These are phyloP conservation scores for Beaufortia kweichowensis DNA, from an alignment of 2,113 vertebrate genomes.

Conservation along the genomic window DNA sequence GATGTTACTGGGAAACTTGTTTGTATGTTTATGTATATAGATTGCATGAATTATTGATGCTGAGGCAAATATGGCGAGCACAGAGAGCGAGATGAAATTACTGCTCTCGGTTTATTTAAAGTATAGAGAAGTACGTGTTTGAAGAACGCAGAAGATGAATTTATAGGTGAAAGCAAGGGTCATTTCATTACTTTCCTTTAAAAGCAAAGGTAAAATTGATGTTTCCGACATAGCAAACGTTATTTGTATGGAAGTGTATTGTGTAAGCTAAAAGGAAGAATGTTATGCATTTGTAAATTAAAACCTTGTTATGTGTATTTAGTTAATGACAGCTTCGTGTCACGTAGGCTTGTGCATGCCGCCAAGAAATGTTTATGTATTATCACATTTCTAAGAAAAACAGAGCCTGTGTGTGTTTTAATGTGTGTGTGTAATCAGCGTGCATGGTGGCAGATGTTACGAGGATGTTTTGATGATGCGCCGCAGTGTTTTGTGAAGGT, in stretches of 20 bases:
- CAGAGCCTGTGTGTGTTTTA: neutral
- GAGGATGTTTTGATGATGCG: neutral
- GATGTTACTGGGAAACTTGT: conserved; percentile 3
- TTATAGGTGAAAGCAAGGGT: conserved; percentile 14
- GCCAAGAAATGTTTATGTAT: conserved; percentile 26
- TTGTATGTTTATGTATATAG: conserved; percentile 40
- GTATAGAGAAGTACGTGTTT: neutral
- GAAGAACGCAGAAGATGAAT: conserved; percentile 7
- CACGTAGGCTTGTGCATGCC: neutral
- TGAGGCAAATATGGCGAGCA: neutral
- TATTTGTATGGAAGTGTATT: neutral
- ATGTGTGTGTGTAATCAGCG: neutral
- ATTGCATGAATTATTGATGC: conserved; percentile 38
- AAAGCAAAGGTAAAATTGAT: conserved; percentile 19
- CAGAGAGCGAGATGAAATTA: conserved; percentile 22
- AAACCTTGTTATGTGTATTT: conserved; percentile 1
- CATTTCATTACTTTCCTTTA: neutral
- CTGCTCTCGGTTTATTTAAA: conserved; percentile 12
- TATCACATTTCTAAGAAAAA: conserved; percentile 30
- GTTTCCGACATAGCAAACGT: neutral
- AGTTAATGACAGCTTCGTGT: conserved; percentile 6
- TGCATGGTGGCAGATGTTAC: conserved; percentile 21
- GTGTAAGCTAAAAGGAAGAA: neutral
- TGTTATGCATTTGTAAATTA: neutral
- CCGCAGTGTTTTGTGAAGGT: conserved; percentile 23